These are phyloP conservation scores for Caradrina kadenii DNA, from an alignment of 2,888 invertebrate genomes.

Conservation along the genomic window DNA sequence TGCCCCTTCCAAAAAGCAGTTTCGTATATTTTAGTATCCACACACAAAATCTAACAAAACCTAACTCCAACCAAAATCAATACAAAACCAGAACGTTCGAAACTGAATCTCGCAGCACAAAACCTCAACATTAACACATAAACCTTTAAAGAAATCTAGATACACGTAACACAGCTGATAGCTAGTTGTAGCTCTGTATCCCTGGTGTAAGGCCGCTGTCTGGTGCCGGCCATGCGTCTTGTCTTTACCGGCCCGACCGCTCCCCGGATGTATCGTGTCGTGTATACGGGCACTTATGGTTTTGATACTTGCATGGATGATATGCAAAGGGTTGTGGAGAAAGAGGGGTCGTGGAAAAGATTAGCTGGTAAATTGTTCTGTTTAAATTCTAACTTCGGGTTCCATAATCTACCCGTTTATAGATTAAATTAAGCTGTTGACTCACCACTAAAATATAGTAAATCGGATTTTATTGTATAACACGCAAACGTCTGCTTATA, in stretches of 20 bases:
- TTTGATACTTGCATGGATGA: conserved; percentile 73
- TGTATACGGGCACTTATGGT: conserved; percentile 44
- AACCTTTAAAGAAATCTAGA: conserved; percentile 49
- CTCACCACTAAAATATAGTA: no score
- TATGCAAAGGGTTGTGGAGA: not conserved
- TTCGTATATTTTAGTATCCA: no score
- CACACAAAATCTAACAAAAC: no score
- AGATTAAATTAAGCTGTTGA: not conserved
- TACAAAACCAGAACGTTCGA: not conserved
- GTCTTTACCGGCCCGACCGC: conserved; percentile 78
- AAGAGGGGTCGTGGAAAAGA: not conserved
- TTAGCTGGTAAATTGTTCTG: not conserved
- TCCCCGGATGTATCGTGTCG: conserved; percentile 78
- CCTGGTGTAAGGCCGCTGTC: conserved; percentile 69
- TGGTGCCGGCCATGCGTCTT: conserved; percentile 85
- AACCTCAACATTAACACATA: conserved; percentile 18
- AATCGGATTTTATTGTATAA: no score
- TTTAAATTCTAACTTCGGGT: not conserved
- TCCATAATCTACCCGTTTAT: not conserved
- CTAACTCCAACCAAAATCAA: not conserved
- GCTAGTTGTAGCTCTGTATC: conserved; percentile 56
- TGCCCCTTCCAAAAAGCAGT: no score
- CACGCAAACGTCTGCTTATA: no score
- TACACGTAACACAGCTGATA: conserved; percentile 13
- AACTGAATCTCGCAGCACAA: not conserved